These are phyloP conservation scores for Halcyon leucocephala DNA, from an alignment of 2,797 vertebrate species.

Conservation along the genomic window DNA sequence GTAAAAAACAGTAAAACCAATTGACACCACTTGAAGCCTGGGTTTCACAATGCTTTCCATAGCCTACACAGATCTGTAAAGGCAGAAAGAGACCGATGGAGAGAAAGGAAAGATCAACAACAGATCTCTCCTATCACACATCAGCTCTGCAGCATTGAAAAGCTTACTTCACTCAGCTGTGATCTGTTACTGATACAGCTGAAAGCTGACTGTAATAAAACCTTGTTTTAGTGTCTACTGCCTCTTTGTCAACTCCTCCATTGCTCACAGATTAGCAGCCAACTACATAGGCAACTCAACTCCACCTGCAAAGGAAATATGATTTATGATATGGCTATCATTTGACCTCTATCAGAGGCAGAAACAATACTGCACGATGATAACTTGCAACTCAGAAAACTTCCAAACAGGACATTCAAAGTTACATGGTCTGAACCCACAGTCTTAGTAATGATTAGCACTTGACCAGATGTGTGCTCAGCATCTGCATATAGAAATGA, in stretches of 20 bases:
- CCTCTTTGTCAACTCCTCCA: not conserved
- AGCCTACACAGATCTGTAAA: not conserved
- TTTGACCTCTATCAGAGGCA: not conserved
- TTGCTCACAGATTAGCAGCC: not conserved
- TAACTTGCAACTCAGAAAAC: not conserved
- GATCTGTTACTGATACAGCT: not conserved
- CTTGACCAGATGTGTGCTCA: not conserved
- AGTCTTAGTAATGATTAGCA: not conserved
- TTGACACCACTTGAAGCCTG: accelerated
- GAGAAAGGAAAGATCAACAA: not conserved
- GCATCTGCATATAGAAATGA: not conserved
- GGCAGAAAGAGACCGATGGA: not conserved
- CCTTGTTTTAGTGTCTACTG: not conserved
- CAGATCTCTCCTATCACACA: not conserved
- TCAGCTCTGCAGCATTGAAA: not conserved
- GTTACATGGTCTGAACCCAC: not conserved
- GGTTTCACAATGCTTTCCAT: not conserved
- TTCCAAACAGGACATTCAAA: not conserved
- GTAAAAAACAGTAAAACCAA: not conserved
- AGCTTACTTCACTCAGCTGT: not conserved
- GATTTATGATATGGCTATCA: not conserved
- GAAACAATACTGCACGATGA: not conserved
- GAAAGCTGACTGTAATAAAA: not conserved
- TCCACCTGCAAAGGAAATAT: not conserved
- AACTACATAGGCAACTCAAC: not conserved